Conservation (phyloP, 2,113 vertebrate species). For the Tylochromis polylepis region DNA sequence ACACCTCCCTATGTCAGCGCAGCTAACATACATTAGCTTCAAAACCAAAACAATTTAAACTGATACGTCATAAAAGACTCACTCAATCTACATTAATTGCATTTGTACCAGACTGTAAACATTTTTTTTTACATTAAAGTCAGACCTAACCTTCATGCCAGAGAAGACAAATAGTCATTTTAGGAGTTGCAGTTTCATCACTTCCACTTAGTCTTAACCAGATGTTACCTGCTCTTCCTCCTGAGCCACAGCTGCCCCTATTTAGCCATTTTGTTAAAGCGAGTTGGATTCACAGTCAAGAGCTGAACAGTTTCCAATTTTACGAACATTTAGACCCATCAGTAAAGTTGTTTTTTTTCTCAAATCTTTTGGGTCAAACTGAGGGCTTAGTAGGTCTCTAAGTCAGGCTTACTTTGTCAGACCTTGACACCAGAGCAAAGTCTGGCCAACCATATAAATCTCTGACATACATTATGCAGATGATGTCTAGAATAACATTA, state of each 20-base stretch:
- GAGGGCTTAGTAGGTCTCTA: slow-evolving; percentile 28
- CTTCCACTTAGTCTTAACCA: neutral
- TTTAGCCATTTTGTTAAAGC: neutral
- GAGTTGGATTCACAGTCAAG: slow-evolving; percentile 9
- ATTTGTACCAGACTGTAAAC: neutral
- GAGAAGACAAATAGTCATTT: neutral
- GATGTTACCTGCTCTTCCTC: neutral
- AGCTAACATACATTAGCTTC: neutral
- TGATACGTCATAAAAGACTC: fast-evolving
- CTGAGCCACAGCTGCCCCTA: neutral
- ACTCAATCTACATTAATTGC: neutral
- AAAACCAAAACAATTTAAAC: neutral
- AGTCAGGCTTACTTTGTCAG: slow-evolving; percentile 33
- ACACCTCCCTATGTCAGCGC: neutral
- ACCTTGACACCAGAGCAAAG: slow-evolving; percentile 39
- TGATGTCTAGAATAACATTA: slow-evolving; percentile 64
- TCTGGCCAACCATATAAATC: slow-evolving; percentile 42
- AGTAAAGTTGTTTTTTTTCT: neutral
- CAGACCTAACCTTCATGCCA: neutral
- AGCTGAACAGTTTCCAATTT: slow-evolving; percentile 13
- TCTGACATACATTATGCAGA: slow-evolving; percentile 48
- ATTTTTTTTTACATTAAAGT: neutral
- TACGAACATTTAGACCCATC: slow-evolving; percentile 21
- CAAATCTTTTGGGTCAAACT: slow-evolving; percentile 38
- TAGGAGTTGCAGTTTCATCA: no score